Evolutionary conservation across 2,113 vertebrate species (phyloP).

Genomic region (Leptosomus discolor): DNA sequence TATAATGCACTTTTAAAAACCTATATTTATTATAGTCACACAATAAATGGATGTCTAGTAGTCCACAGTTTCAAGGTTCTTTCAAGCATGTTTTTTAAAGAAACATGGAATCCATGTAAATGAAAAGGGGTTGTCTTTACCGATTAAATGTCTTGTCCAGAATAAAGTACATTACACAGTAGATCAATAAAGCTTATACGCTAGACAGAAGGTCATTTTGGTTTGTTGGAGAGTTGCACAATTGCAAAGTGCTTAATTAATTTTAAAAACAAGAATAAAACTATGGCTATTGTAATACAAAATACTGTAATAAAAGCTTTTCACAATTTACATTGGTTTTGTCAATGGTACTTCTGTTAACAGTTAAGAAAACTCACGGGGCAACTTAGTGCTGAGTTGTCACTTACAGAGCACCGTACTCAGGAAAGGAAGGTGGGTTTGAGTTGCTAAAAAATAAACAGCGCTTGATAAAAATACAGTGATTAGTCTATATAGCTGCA

Average conservation of each 20-base stretch:
- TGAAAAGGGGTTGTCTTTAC: neutral
- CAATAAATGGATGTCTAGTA: neutral
- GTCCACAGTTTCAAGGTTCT: neutral
- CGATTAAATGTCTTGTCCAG: neutral
- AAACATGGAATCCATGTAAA: neutral
- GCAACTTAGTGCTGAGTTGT: neutral
- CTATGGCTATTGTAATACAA: neutral
- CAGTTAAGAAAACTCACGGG: neutral
- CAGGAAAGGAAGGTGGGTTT: neutral
- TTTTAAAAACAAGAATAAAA: neutral
- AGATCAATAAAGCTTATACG: neutral
- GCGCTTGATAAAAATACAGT: neutral
- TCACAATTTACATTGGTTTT: neutral
- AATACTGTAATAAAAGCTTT: conserved; percentile 32
- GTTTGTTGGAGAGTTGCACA: neutral
- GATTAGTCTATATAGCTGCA: neutral
- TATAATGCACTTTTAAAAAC: conserved; percentile 42
- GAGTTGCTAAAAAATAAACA: neutral
- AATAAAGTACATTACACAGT: neutral
- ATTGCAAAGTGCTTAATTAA: neutral
- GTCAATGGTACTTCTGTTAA: neutral
- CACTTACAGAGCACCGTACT: neutral
- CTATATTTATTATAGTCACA: neutral
- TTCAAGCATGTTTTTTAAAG: neutral
- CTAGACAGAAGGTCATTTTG: neutral